A percentile compares a stretch with the other conserved stretches of the same genome.
Evolutionary conservation across 1,140 invertebrate species (phyloP).

Genomic region (Conus betulinus): DNA sequence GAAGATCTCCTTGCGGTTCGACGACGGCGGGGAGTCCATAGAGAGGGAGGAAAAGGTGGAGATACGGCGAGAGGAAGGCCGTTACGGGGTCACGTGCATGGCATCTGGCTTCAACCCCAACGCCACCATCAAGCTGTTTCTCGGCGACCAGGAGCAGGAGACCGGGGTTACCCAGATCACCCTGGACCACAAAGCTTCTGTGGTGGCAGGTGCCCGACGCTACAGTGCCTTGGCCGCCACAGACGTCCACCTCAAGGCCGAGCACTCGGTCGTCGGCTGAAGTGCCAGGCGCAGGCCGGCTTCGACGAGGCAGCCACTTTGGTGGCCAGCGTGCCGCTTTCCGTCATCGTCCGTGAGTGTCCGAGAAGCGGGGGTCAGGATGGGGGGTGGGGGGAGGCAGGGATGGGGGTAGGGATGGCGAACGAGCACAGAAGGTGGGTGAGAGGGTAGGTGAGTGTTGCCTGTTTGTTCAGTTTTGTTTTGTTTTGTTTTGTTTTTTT

Average conservation of each 20-base stretch:
- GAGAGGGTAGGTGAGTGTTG: no score
- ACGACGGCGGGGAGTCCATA: neutral
- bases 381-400: no score
- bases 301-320: neutral
- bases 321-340: neutral
- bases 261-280: neutral
- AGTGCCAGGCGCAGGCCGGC: neutral
- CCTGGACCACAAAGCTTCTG: neutral
- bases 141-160: neutral
- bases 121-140: neutral
- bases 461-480: no score
- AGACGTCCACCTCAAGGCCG: neutral
- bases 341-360: conserved; percentile 6
- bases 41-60: neutral
- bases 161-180: neutral
- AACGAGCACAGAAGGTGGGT: no score
- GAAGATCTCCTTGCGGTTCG: neutral
- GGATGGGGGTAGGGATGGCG: no score
- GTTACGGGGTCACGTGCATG: neutral
- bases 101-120: neutral
- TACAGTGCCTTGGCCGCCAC: neutral
- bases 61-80: neutral
- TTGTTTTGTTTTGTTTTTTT: no score
- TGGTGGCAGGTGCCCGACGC: neutral
- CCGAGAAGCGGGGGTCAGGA: no score